Percentiles rank a stretch among this genome's conserved stretches.
Evolutionary conservation across 35 echinoderm and acorn worm species (phyloP).

Genomic region (Nesometra sesokonis): DNA sequence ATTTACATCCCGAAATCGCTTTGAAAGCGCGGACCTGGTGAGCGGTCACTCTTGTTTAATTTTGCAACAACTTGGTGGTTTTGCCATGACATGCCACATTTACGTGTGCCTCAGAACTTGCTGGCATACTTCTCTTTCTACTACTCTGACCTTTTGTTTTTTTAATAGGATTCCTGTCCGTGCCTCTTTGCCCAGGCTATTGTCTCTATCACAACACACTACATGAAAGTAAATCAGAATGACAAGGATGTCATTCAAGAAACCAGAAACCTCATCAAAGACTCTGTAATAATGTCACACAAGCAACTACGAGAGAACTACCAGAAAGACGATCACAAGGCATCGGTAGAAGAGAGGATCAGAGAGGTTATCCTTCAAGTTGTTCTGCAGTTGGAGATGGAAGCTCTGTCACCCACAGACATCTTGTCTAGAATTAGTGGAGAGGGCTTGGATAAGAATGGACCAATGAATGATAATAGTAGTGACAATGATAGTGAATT

Average conservation of each 20-base stretch:
- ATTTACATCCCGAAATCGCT: no score
- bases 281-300: neutral
- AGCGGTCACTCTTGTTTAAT: no score
- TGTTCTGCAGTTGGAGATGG: neutral
- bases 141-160: no score
- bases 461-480: neutral
- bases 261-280: neutral
- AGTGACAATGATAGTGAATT: neutral
- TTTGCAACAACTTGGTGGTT: no score
- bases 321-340: neutral
- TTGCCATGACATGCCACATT: no score
- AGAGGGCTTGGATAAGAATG: neutral
- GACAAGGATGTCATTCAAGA: neutral
- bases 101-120: no score
- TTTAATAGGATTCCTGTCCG: neutral
- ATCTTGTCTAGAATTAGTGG: neutral
- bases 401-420: neutral
- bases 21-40: no score
- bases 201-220: neutral
- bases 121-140: no score
- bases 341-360: neutral
- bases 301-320: neutral
- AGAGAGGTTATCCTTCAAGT: neutral
- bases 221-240: neutral
- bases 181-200: neutral